phyloP scores from a whole-genome alignment of 2,113 vertebrate genomes.

The Lipotes vexillifer region DNA sequence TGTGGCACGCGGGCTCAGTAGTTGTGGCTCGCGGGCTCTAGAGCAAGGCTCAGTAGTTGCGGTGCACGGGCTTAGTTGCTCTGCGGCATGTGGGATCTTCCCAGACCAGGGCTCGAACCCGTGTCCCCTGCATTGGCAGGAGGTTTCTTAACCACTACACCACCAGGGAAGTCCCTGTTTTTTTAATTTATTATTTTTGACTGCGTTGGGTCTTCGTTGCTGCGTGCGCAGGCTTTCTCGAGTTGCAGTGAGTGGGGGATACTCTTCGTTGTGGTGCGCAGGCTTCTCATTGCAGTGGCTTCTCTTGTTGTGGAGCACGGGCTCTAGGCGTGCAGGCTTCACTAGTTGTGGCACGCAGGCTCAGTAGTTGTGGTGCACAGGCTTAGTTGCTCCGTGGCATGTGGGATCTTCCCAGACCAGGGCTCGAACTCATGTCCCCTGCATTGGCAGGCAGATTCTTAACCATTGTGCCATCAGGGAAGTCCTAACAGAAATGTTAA shows the following conservation, averaged over 20 bases:
- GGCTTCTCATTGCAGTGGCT: not conserved
- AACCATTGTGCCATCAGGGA: not conserved
- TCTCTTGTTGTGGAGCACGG: not conserved
- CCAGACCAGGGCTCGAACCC: no score
- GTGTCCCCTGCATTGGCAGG: no score
- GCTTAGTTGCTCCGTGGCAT: not conserved
- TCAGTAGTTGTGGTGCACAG: accelerated
- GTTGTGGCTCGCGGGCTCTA: no score
- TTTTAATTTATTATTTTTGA: not conserved
- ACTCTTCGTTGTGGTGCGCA: accelerated
- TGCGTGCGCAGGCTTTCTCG: not conserved
- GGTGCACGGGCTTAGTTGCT: no score
- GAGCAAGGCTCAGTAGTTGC: no score
- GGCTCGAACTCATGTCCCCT: not conserved
- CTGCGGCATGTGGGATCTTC: no score
- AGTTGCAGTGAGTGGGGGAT: not conserved
- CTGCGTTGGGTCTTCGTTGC: not conserved
- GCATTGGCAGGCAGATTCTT: not conserved
- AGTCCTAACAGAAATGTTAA: not conserved
- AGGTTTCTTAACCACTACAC: no score
- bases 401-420: not conserved
- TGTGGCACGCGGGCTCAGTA: no score
- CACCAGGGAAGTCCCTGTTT: no score
- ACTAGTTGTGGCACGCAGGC: no score
- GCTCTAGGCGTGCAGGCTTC: not conserved